A percentile compares a stretch with the other conserved stretches of the same genome.
These are phyloP conservation scores for Cotesia vestalis DNA, from an alignment of 1,140 invertebrate species.

Conservation along the genomic window DNA sequence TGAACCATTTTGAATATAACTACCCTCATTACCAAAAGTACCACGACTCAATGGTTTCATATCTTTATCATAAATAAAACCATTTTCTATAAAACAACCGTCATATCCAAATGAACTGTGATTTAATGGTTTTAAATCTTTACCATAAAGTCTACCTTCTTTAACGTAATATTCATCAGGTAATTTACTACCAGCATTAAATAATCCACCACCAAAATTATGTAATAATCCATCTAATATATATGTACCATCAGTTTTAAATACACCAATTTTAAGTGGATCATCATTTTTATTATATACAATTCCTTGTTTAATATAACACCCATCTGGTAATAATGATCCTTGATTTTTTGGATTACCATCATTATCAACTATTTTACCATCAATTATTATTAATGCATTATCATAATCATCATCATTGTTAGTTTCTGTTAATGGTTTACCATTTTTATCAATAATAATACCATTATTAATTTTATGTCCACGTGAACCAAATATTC, in stretches of 20 bases:
- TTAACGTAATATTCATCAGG: conserved; percentile 54
- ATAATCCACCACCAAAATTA: conserved; percentile 56
- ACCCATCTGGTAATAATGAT: conserved; percentile 58
- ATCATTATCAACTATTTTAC: conserved; percentile 56
- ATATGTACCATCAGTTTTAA: conserved; percentile 58
- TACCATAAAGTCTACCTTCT: conserved; percentile 55
- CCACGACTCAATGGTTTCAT: conserved; percentile 53
- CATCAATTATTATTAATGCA: conserved; percentile 42
- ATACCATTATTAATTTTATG: conserved; percentile 59
- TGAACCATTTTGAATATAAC: conserved; percentile 55
- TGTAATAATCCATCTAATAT: conserved; percentile 59
- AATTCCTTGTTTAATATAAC: conserved; percentile 59
- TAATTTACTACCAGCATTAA: conserved; percentile 55
- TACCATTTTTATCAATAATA: conserved; percentile 56
- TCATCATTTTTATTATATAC: conserved; percentile 55
- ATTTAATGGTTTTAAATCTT: conserved; percentile 56
- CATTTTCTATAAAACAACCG: conserved; percentile 57
- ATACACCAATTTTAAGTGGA: conserved; percentile 57
- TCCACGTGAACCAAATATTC: conserved; percentile 59
- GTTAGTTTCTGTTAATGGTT: conserved; percentile 51
- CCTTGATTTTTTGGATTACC: conserved; percentile 54
- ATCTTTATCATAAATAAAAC: conserved; percentile 56
- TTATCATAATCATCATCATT: too few species aligned
- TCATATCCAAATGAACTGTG: conserved; percentile 57
- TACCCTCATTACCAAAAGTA: conserved; percentile 56